Conservation (phyloP, 2,113 vertebrate species). For the Tragulus kanchil region DNA sequence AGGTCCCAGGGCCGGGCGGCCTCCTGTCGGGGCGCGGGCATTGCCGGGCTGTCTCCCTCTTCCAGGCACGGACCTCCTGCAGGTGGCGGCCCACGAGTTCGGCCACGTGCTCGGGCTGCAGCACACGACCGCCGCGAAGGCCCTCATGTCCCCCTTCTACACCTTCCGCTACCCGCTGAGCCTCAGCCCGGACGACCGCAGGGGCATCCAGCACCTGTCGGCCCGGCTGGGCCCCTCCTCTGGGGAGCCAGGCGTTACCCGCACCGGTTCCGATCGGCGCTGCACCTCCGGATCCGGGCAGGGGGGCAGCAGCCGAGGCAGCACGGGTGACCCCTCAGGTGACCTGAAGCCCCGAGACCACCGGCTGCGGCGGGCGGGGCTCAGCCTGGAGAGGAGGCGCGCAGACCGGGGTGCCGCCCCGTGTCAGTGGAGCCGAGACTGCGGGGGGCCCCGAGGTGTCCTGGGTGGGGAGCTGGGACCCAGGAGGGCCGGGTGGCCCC, state of each 20-base stretch:
- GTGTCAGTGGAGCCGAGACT: neutral
- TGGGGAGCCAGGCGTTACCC: neutral
- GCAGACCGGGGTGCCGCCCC: neutral
- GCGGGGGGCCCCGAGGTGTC: neutral
- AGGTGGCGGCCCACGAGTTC: slow-evolving; percentile 97
- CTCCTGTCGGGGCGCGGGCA: neutral
- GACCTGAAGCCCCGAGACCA: neutral
- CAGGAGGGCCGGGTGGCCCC: neutral
- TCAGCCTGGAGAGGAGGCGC: neutral
- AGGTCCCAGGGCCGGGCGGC: neutral
- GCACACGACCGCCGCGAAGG: slow-evolving; percentile 92
- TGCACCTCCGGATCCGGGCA: neutral
- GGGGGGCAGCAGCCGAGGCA: neutral
- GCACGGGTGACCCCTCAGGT: neutral
- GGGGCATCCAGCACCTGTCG: slow-evolving; percentile 94
- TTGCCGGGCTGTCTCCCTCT: slow-evolving; percentile 6
- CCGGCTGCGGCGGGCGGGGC: neutral
- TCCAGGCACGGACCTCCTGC: slow-evolving; percentile 96
- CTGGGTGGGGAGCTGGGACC: neutral
- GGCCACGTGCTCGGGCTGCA: slow-evolving; percentile 96
- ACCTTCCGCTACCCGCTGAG: slow-evolving; percentile 94
- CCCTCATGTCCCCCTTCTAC: slow-evolving; percentile 97
- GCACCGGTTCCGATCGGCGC: neutral
- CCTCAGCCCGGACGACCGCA: slow-evolving; percentile 94
- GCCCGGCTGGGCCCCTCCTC: neutral